phyloP scores from a whole-genome alignment of 1,140 invertebrate species.

The Drosophila sp. region DNA sequence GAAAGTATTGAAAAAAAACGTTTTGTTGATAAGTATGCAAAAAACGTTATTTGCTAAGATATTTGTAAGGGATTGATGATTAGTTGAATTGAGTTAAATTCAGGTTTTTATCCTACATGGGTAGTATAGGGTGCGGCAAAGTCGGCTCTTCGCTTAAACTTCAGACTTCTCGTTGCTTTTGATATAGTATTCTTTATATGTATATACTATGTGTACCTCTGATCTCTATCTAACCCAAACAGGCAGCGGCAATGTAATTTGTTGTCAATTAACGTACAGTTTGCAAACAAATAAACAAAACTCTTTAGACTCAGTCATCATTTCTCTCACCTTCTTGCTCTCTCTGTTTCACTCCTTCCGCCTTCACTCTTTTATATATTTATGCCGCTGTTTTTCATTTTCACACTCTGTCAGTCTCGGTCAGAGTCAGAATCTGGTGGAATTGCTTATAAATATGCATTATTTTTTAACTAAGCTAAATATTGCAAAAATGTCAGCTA shows the following conservation, averaged over 20 bases:
- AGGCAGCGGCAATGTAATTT: slow-evolving; percentile 23
- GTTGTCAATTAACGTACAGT: slow-evolving; percentile 63
- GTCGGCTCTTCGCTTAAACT: background rate
- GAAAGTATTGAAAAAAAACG: too few relatives aligned
- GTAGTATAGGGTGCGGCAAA: background rate
- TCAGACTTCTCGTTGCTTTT: background rate
- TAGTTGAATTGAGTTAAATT: background rate
- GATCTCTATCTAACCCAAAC: slow-evolving; percentile 48
- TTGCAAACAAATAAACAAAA: slow-evolving; percentile 42
- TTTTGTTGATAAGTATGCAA: background rate
- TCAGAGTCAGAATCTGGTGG: slow-evolving; percentile 24
- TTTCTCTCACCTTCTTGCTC: slow-evolving; percentile 6
- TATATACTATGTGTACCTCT: background rate
- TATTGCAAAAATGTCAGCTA: slow-evolving; percentile 31
- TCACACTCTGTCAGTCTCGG: slow-evolving; percentile 50
- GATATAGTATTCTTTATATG: background rate
- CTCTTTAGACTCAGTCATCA: slow-evolving; percentile 18
- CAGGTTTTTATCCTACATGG: background rate
- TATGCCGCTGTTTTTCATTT: slow-evolving; percentile 42
- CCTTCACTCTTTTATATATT: slow-evolving; percentile 20
- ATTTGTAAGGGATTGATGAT: background rate
- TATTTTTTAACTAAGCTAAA: slow-evolving; percentile 41
- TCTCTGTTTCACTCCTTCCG: slow-evolving; percentile 1
- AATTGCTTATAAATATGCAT: slow-evolving; percentile 65
- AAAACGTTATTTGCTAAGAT: background rate